Percentiles rank a stretch among this genome's conserved stretches.
Evolutionary conservation across 1,140 invertebrate species (phyloP).

Genomic region (Eupeodes corollae): DNA sequence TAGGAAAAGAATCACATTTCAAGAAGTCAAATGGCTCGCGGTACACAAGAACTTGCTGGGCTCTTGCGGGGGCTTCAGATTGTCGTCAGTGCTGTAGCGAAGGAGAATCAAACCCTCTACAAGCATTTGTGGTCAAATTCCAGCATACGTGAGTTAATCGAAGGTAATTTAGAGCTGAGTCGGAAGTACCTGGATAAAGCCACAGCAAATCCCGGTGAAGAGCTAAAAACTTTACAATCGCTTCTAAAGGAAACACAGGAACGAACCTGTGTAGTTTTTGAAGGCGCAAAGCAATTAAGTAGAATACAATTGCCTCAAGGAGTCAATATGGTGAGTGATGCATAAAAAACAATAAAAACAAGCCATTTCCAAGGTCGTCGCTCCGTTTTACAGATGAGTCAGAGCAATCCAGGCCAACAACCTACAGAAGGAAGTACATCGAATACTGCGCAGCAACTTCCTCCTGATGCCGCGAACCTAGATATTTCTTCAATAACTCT

Average conservation of each 20-base stretch:
- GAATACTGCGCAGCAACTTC: background rate
- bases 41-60: slow-evolving; percentile 44
- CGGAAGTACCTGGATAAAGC: slow-evolving; percentile 23
- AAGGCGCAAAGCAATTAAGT: slow-evolving; percentile 20
- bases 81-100: slow-evolving; percentile 45
- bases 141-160: slow-evolving; percentile 42
- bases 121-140: slow-evolving; percentile 51
- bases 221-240: slow-evolving; percentile 17
- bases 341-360: background rate
- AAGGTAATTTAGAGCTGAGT: slow-evolving; percentile 32
- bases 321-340: slow-evolving; percentile 11
- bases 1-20: background rate
- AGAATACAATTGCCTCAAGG: slow-evolving; percentile 9
- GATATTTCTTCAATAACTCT: slow-evolving; percentile 34
- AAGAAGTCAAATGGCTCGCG: slow-evolving; percentile 17
- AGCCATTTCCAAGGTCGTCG: background rate
- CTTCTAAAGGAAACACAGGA: slow-evolving; percentile 23
- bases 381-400: background rate
- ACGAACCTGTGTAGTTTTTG: slow-evolving; percentile 23
- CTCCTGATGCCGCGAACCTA: slow-evolving; percentile 16
- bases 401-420: no score
- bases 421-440: background rate
- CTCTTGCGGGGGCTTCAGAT: slow-evolving; percentile 49
- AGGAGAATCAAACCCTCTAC: slow-evolving; percentile 44
- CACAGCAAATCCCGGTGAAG: slow-evolving; percentile 16